Percentiles rank a stretch among this genome's conserved stretches.
Conservation (phyloP, 1,140 invertebrate species). For the Drosophila quadrilineata region DNA sequence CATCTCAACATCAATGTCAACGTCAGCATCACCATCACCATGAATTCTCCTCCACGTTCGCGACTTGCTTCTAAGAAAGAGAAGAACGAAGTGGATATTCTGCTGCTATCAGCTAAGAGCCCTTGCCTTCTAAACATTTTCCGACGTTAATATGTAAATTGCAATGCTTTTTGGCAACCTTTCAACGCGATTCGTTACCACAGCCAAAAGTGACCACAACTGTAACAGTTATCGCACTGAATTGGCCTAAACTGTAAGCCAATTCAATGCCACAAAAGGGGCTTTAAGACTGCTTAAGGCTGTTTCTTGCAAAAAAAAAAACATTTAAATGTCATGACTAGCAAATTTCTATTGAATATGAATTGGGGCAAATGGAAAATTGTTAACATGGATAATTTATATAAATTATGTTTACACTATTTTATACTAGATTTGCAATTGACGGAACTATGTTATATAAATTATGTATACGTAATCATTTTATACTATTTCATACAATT, state of each 20-base stretch:
- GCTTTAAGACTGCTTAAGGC: too few species aligned
- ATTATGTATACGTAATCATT: too few species aligned
- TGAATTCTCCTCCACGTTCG: too few species aligned
- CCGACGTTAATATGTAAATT: constrained; percentile 64
- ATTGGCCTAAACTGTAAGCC: constrained; percentile 1
- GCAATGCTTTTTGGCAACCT: constrained; percentile 51
- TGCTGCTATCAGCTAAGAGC: constrained; percentile 35
- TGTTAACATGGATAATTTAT: too few species aligned
- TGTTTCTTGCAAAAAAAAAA: too few species aligned
- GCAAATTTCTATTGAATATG: too few species aligned
- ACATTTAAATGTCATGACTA: neutral
- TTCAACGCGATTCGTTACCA: neutral
- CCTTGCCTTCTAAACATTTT: constrained; percentile 23
- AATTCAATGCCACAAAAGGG: constrained; percentile 4
- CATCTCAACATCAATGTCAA: constrained; percentile 14
- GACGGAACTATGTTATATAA: too few species aligned
- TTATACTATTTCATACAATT: too few species aligned
- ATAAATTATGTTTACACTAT: too few species aligned
- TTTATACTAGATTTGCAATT: too few species aligned
- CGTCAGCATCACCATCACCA: constrained; percentile 4
- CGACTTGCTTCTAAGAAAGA: too few species aligned
- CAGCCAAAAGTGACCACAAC: constrained; percentile 14
- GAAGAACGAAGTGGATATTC: too few species aligned
- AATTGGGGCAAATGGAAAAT: neutral
- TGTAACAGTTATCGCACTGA: constrained; percentile 6